Conservation (phyloP, 2,888 invertebrate genomes). For the Scaptodrosophila latifasciaeformis region DNA sequence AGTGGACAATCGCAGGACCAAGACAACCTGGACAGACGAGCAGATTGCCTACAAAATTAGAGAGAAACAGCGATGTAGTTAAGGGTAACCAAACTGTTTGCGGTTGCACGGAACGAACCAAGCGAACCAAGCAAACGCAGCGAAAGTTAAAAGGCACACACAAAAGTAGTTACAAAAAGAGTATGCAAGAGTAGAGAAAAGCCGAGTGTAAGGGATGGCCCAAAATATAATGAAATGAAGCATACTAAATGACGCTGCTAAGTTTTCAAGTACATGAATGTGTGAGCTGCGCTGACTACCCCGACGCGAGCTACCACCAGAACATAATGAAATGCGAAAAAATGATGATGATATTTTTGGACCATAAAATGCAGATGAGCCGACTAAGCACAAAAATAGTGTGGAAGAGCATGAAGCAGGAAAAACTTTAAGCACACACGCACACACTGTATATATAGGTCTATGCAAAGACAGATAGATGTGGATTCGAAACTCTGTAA, state of each 20-base stretch:
- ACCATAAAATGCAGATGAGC: constrained; percentile 72
- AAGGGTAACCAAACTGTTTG: constrained; percentile 56
- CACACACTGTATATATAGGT: neutral
- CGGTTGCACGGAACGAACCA: constrained; percentile 36
- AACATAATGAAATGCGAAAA: constrained; percentile 66
- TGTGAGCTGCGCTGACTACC: constrained; percentile 4
- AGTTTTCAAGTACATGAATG: constrained; percentile 40
- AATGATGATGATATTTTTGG: constrained; percentile 68
- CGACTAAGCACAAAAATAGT: constrained; percentile 69
- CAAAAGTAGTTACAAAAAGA: constrained; percentile 23
- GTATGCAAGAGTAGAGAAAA: constrained; percentile 21
- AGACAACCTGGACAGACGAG: constrained; percentile 8
- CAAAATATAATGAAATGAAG: constrained; percentile 60
- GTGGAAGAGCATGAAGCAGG: constrained; percentile 25
- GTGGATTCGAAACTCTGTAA: too few relatives aligned
- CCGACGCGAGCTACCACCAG: constrained; percentile 16
- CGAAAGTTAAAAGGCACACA: constrained; percentile 54
- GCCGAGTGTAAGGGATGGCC: constrained; percentile 15
- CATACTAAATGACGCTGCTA: constrained; percentile 68
- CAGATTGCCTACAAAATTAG: constrained; percentile 63
- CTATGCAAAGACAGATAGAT: neutral
- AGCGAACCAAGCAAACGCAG: constrained; percentile 25
- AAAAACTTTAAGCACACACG: too few relatives aligned
- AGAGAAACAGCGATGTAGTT: neutral
- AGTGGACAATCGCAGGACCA: constrained; percentile 7